Evolutionary conservation across 2,888 invertebrate species (phyloP).

Genomic region (Poecilus cupreus): DNA sequence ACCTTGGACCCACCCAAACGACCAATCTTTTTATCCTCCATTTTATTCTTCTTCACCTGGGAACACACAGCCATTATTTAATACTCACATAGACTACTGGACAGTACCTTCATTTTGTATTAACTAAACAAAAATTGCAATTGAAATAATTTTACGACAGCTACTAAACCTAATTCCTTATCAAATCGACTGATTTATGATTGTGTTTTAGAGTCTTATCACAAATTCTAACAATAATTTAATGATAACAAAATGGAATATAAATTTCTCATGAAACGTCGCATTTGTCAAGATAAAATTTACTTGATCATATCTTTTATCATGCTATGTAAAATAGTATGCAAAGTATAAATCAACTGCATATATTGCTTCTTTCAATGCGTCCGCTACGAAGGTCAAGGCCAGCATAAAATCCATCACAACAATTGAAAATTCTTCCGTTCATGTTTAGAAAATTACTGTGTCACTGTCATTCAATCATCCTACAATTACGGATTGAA

Average conservation of each 20-base stretch:
- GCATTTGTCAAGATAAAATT: background rate
- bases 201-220: constrained; percentile 35
- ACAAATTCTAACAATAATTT: constrained; percentile 29
- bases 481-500: constrained; percentile 6
- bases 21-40: constrained; percentile 70
- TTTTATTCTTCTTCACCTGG: constrained; percentile 61
- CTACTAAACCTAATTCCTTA: constrained; percentile 31
- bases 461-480: constrained; percentile 17
- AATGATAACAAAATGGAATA: constrained; percentile 20
- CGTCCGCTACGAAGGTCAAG: constrained; percentile 35
- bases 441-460: constrained; percentile 3
- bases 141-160: constrained; percentile 20
- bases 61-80: constrained; percentile 2
- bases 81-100: background rate
- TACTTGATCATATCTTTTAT: background rate
- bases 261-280: constrained; percentile 13
- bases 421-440: constrained; percentile 26
- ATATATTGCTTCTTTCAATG: constrained; percentile 12
- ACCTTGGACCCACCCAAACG: constrained; percentile 83
- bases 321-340: constrained; percentile 33
- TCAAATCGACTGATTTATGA: constrained; percentile 36
- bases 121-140: background rate
- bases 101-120: constrained; percentile 4
- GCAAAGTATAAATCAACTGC: constrained; percentile 28
- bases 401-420: constrained; percentile 10